Conservation (phyloP, 2,797 vertebrate species). For the Thripadectes ignobilis region DNA sequence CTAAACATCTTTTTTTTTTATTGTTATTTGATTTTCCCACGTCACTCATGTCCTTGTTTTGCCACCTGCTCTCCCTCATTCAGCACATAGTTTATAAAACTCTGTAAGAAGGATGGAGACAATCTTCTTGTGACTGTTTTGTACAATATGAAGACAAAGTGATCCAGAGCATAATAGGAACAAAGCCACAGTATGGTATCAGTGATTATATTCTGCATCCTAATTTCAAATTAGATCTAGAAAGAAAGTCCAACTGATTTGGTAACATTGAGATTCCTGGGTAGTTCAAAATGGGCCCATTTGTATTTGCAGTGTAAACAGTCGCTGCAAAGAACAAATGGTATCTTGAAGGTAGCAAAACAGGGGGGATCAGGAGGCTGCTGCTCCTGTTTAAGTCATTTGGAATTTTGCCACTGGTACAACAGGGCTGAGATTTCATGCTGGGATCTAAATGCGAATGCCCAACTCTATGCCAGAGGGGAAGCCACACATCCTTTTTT, state of each 20-base stretch:
- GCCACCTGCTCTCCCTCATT: conserved; percentile 5
- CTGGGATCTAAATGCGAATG: not conserved
- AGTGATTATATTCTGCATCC: not conserved
- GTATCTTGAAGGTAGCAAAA: not conserved
- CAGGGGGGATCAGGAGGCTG: not conserved
- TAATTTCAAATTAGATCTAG: not conserved
- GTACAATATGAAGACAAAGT: not conserved
- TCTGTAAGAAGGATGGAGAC: conserved; percentile 3
- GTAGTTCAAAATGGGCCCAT: not conserved
- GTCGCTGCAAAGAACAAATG: not conserved
- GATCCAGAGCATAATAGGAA: not conserved
- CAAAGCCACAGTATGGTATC: not conserved
- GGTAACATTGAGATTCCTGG: not conserved
- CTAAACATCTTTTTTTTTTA: conserved; percentile 1
- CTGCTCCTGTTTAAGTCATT: not conserved
- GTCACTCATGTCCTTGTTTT: not conserved
- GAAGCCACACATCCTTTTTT: not conserved
- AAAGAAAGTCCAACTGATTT: not conserved
- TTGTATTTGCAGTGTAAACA: conserved; percentile 3
- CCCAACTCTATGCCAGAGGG: not conserved
- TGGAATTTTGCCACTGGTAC: conserved; percentile 14
- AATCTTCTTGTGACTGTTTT: not conserved
- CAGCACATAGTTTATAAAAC: not conserved
- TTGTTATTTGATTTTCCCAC: conserved; percentile 2
- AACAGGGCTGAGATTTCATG: conserved; percentile 9